A percentile compares a stretch with the other conserved stretches of the same genome.
Conservation (phyloP, 2,113 vertebrate species). For the Sphyrna mokarran region DNA sequence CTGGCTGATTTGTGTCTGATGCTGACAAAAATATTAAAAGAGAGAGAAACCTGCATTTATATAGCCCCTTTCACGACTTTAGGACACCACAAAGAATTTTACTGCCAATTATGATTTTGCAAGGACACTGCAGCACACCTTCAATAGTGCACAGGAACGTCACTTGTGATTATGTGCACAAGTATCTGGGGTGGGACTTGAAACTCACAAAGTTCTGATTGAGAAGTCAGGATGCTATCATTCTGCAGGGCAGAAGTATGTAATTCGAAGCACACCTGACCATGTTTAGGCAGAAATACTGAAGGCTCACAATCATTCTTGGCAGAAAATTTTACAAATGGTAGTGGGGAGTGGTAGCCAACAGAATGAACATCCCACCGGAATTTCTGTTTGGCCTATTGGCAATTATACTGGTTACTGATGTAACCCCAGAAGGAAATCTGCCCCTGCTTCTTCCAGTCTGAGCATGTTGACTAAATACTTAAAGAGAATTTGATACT, state of each 20-base stretch:
- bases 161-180: background rate
- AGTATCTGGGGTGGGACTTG: background rate
- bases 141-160: background rate
- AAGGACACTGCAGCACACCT: background rate
- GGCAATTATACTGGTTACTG: background rate
- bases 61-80: background rate
- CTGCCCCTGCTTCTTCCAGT: background rate
- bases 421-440: background rate
- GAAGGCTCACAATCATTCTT: background rate
- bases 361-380: background rate
- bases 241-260: background rate
- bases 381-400: background rate
- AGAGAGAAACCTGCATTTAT: background rate
- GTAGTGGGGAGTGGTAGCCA: background rate
- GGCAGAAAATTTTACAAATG: background rate
- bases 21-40: background rate
- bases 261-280: background rate
- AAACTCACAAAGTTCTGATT: background rate
- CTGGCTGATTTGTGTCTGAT: background rate
- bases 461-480: background rate
- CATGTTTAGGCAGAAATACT: background rate
- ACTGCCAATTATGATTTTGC: background rate
- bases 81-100: background rate
- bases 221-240: background rate
- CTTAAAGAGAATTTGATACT: constrained; percentile 1